Evolutionary conservation across 2,888 invertebrate species (phyloP).

Genomic region (Adineta ricciae): DNA sequence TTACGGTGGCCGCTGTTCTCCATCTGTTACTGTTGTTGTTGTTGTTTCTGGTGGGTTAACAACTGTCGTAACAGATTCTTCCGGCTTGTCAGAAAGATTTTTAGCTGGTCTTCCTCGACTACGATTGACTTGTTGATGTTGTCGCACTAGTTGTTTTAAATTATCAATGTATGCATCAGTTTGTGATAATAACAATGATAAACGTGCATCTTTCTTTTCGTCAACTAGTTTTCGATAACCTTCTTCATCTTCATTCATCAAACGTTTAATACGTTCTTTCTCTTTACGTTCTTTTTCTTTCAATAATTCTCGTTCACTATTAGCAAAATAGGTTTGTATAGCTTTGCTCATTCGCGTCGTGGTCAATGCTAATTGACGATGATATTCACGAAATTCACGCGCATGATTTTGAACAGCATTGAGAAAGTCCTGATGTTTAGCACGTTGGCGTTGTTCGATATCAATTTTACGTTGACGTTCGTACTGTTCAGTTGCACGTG

Average conservation of each 20-base stretch:
- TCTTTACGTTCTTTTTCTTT: conserved; percentile 97
- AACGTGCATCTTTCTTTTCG: conserved; percentile 92
- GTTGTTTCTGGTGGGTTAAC: neutral
- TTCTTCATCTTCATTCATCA: conserved; percentile 81
- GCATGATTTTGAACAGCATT: conserved; percentile 88
- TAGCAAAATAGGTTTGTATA: conserved; percentile 88
- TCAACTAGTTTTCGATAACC: conserved; percentile 91
- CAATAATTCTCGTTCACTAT: conserved; percentile 95
- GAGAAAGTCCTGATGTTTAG: conserved; percentile 66
- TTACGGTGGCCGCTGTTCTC: neutral
- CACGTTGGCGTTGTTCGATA: neutral
- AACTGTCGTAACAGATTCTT: neutral
- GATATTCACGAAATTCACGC: conserved; percentile 94
- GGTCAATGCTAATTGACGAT: conserved; percentile 60
- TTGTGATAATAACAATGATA: conserved; percentile 83
- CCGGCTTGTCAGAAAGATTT: neutral
- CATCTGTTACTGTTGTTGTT: neutral
- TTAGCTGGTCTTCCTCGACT: neutral
- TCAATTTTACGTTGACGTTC: conserved; percentile 10
- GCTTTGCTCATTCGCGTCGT: conserved; percentile 76
- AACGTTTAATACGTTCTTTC: conserved; percentile 92
- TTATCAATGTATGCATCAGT: conserved; percentile 91
- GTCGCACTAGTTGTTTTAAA: conserved; percentile 54
- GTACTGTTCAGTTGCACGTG: conserved; percentile 16
- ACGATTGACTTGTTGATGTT: conserved; percentile 3